Base-by-base conservation (phyloP, 2,113 vertebrate genomes). In the Pantherophis guttatus region DNA sequence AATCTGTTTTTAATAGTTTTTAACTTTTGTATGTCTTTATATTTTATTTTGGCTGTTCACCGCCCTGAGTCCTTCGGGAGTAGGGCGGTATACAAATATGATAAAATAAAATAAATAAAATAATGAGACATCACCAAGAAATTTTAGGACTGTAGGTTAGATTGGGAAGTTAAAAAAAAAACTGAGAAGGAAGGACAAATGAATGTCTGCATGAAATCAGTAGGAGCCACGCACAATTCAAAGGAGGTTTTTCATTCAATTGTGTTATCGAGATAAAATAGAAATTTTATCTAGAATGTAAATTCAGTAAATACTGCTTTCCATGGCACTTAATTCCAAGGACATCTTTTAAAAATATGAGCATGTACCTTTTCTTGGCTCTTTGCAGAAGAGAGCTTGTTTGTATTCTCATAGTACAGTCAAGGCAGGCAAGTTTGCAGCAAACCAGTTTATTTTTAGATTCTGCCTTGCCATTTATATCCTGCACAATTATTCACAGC, bases 391-490 rank as follows among this genome's bases (percentile, higher is more conserved):
- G 93, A 93, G 95, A 96, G 97, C 96, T 98, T 96, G 97, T 99
- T 99, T 98, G 97, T 99, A 99, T 99, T 99, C 99, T 94, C 97
- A 98, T 97, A 98, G 97, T 98, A 98, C 97, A 96, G 98, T 97
- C 97, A 97, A 98, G 97, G 97, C 98, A 99, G 99, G 99, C 98
- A 97, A 98, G 97, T 98, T 98, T 98, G 98, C 97, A 95, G 98
- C 97, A 92, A 94, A 88, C 94, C 6, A 0, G 94, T 95, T 96
- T 98, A 98, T 98, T 98, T 98, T 98, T 98, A 98, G 98, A 97
- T 91, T 93, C 94, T 93, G 50, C 90, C 96, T 98, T 99, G 98
- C 98, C 98, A 98, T 99, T 99, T 99, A 99, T 99, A 99, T 98
- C 98, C 97, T 96, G 97, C 95, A 95, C 97, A 98, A 98, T 98